Evolutionary conservation across 2,113 vertebrate genomes (phyloP).

Genomic region (Rostratula benghalensis): DNA sequence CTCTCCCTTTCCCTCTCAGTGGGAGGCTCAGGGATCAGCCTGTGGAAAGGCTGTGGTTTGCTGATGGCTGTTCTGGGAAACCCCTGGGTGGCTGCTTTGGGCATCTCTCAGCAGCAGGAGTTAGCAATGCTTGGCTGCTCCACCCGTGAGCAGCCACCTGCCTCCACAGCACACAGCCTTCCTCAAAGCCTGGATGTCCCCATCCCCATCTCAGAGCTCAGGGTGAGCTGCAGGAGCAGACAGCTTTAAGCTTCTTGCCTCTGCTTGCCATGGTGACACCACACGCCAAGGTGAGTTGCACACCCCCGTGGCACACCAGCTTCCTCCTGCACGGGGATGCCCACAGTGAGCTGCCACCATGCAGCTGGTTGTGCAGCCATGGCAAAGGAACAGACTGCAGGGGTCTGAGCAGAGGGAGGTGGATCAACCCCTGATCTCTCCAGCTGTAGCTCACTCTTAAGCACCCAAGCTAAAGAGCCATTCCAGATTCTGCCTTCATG

Average conservation of each 20-base stretch:
- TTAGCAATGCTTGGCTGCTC: not conserved
- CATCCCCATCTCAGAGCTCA: not conserved
- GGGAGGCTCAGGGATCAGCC: not conserved
- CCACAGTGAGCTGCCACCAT: rapidly evolving
- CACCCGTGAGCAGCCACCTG: not conserved
- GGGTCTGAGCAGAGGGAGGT: not conserved
- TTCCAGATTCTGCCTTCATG: not conserved
- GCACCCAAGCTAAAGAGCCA: not conserved
- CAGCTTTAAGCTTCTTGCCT: not conserved
- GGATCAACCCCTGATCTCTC: not conserved
- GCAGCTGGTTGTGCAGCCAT: not conserved
- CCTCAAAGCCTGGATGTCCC: not conserved
- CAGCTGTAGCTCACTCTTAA: not conserved
- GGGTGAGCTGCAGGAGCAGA: not conserved
- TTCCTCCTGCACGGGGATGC: not conserved
- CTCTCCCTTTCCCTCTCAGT: not conserved
- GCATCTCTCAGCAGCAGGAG: not conserved
- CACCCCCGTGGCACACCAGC: not conserved
- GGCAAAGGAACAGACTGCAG: not conserved
- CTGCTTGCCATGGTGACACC: not conserved
- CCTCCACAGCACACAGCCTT: not conserved
- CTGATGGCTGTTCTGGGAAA: not conserved
- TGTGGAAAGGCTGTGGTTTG: not conserved
- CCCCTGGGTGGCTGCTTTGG: not conserved
- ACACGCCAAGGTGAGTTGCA: rapidly evolving